Conservation (phyloP, 2,113 vertebrate genomes). For the Albula glossodonta region DNA sequence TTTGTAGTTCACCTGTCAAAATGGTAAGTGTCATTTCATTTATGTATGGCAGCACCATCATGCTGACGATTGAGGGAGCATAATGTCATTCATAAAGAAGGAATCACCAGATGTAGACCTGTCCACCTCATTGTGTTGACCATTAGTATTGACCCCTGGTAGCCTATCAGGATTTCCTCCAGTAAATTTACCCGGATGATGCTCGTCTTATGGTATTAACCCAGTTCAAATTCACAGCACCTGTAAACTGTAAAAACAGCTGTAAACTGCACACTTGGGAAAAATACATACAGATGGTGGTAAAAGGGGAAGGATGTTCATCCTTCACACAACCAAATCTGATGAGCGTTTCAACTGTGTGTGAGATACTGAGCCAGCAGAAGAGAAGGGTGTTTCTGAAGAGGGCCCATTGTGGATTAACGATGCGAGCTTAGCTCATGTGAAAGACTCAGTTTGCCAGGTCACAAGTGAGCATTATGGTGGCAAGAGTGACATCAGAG, state of each 20-base stretch:
- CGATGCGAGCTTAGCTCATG: constrained; percentile 26
- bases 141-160: too few relatives aligned
- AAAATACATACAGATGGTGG: background rate
- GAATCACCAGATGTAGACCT: too few relatives aligned
- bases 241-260: too few relatives aligned
- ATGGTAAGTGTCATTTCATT: background rate
- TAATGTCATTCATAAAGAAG: too few relatives aligned
- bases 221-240: too few relatives aligned
- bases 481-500: constrained; percentile 23
- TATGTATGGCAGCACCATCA: too few relatives aligned
- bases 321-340: background rate
- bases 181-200: too few relatives aligned
- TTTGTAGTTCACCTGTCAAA: background rate
- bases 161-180: too few relatives aligned
- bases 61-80: background rate
- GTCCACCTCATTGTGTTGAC: too few relatives aligned
- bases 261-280: background rate
- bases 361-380: constrained; percentile 8
- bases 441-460: constrained; percentile 2
- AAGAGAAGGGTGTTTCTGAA: constrained; percentile 7
- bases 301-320: background rate
- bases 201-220: too few relatives aligned
- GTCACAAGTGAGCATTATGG: constrained; percentile 25
- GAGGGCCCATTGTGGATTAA: constrained; percentile 18
- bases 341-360: background rate